A percentile compares a stretch with the other conserved stretches of the same genome.
Conservation (phyloP, 2,888 invertebrate species). For the Pecten maximus region DNA sequence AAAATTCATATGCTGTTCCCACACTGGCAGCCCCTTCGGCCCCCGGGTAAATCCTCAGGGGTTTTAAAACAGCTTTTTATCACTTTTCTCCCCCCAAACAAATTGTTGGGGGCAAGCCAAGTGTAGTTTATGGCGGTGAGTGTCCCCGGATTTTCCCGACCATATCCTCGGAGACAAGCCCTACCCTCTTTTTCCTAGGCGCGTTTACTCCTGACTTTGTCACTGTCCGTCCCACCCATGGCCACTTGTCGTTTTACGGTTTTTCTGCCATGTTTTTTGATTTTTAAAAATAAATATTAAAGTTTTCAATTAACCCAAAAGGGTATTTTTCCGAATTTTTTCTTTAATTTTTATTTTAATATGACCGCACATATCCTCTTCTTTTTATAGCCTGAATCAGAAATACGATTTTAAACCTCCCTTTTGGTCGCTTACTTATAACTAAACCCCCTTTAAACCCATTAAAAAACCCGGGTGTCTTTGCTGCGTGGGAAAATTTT, state of each 20-base stretch:
- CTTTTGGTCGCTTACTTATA: background rate
- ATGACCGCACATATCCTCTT: background rate
- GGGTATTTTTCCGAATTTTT: background rate
- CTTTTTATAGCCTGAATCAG: background rate
- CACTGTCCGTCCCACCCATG: background rate
- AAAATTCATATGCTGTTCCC: conserved; percentile 79
- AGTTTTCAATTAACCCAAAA: background rate
- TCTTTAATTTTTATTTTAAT: background rate
- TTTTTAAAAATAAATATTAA: background rate
- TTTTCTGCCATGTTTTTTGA: background rate
- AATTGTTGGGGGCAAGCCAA: background rate
- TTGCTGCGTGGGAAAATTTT: background rate
- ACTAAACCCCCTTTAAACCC: background rate
- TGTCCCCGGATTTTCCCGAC: background rate
- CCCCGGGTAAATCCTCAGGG: conserved; percentile 76
- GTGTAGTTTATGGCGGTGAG: background rate
- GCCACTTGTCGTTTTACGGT: conserved; percentile 8
- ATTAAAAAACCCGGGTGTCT: background rate
- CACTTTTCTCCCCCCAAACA: background rate
- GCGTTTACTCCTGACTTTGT: background rate
- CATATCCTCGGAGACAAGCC: background rate
- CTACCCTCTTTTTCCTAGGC: background rate
- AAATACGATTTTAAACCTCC: background rate
- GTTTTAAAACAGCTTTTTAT: conserved; percentile 51
- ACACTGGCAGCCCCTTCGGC: conserved; percentile 78